A percentile compares a stretch with the other conserved stretches of the same genome.
phyloP scores from a whole-genome alignment of 53 echinoderm and acorn worm species.

The Paracentrotus lividus region DNA sequence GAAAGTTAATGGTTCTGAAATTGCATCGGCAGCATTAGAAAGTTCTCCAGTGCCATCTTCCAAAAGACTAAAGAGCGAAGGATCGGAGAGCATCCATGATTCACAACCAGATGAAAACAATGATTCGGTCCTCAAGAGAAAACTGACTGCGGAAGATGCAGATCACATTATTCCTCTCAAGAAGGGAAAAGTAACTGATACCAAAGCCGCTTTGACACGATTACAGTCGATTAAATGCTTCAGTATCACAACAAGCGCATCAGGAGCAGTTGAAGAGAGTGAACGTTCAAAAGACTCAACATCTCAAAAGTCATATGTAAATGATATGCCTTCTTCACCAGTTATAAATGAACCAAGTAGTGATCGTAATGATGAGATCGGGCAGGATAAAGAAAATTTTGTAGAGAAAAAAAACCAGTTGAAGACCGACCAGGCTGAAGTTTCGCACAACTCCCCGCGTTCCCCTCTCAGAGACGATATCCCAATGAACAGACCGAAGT shows the following conservation, averaged over 20 bases:
- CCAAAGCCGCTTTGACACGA: no score
- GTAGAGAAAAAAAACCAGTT: background rate
- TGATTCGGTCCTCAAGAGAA: background rate
- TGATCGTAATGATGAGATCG: background rate
- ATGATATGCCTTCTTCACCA: background rate
- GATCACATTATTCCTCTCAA: background rate
- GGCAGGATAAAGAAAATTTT: background rate
- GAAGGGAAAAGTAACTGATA: background rate
- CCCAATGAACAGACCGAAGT: conserved; percentile 52
- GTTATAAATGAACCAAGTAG: background rate
- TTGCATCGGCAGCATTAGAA: background rate
- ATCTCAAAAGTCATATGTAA: background rate
- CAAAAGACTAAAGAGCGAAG: background rate
- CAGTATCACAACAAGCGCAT: background rate
- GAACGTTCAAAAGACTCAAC: background rate
- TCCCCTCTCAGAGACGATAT: conserved; percentile 63
- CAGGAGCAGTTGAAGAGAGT: background rate
- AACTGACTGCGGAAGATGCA: background rate
- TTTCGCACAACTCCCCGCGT: background rate
- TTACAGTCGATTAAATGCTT: conserved; percentile 1
- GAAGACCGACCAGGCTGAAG: background rate
- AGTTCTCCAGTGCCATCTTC: background rate
- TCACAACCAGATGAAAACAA: background rate
- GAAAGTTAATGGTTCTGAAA: background rate
- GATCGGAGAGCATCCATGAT: background rate